phyloP scores from a whole-genome alignment of 1,140 invertebrate species.

The Mercenaria mercenaria region DNA sequence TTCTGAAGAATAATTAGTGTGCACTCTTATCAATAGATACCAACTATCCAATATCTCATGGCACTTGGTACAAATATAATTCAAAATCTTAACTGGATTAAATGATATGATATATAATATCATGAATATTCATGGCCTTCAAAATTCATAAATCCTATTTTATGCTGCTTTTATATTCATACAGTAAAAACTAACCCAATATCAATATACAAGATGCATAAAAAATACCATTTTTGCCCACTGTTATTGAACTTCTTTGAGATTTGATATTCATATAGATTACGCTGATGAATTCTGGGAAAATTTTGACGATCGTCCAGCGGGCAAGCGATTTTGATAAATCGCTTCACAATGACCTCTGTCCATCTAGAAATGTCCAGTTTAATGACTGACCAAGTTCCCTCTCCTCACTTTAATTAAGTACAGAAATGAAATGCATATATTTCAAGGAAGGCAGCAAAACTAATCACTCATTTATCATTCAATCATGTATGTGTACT shows the following conservation, averaged over 20 bases:
- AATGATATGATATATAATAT: no score
- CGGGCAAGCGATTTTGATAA: neutral
- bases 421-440: constrained; percentile 32
- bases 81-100: no score
- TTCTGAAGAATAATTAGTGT: no score
- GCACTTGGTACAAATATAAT: no score
- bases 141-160: no score
- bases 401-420: constrained; percentile 31
- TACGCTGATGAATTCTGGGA: neutral
- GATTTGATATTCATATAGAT: constrained; percentile 41
- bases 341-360: constrained; percentile 32
- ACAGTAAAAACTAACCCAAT: no score
- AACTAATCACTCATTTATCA: constrained; percentile 41
- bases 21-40: no score
- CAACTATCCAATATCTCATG: no score
- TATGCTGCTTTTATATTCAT: no score
- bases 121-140: no score
- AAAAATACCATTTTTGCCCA: no score
- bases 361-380: constrained; percentile 41
- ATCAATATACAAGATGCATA: no score
- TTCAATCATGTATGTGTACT: neutral
- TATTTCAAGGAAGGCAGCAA: constrained; percentile 10
- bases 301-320: neutral
- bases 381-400: constrained; percentile 10
- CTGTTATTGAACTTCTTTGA: neutral